These are phyloP conservation scores for Falco peregrinus DNA, from an alignment of 2,797 vertebrate genomes.

Conservation along the genomic window DNA sequence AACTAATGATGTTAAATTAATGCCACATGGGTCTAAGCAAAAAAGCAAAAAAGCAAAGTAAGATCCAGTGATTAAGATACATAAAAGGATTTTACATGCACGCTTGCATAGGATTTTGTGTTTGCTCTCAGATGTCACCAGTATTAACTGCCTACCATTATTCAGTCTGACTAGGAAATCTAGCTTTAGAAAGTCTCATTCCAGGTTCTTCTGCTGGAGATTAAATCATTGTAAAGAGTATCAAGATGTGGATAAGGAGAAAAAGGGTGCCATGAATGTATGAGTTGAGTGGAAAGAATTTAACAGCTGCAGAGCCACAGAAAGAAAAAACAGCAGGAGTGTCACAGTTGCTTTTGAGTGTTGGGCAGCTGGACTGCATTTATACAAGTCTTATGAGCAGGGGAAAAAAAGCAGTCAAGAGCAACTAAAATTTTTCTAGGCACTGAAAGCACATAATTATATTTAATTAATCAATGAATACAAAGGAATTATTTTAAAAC, in stretches of 20 bases:
- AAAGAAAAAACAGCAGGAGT: background rate
- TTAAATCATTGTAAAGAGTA: constrained; percentile 14
- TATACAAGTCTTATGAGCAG: background rate
- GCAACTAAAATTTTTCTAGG: background rate
- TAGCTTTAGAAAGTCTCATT: background rate
- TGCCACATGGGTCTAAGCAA: background rate
- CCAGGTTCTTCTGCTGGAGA: background rate
- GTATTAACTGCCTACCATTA: background rate
- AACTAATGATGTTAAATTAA: background rate
- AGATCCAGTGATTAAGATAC: background rate
- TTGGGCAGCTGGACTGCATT: constrained; percentile 20
- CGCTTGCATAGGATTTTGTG: background rate
- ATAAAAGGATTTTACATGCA: background rate
- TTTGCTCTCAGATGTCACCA: background rate
- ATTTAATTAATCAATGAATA: constrained; percentile 18
- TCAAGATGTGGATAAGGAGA: background rate
- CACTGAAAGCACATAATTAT: background rate
- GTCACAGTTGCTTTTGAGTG: background rate
- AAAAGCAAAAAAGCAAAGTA: background rate
- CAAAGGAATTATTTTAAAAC: constrained; percentile 24
- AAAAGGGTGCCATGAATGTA: background rate
- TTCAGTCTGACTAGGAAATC: background rate
- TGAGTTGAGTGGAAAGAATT: constrained; percentile 32
- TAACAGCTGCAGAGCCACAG: constrained; percentile 5
- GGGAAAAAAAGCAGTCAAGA: background rate